Percentiles rank a stretch among this genome's conserved stretches.
Evolutionary conservation across 1,140 invertebrate species (phyloP).

Genomic region (Bombus confusus): DNA sequence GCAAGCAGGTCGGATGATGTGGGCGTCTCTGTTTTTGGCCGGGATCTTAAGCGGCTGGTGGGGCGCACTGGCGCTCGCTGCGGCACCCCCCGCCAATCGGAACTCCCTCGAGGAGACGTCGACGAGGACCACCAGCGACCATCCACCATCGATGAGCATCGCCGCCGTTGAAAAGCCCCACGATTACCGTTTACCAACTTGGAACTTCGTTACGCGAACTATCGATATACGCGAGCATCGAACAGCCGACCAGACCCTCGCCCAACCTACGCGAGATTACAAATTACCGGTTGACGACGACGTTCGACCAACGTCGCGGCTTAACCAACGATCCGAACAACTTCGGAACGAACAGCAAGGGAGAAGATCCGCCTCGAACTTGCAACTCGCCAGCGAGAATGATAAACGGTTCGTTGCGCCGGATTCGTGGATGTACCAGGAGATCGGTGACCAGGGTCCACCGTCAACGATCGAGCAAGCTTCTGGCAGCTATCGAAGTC

Average conservation of each 20-base stretch:
- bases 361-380: not conserved
- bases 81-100: slow-evolving; percentile 74
- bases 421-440: not conserved
- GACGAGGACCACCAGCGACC: slow-evolving; percentile 54
- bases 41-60: slow-evolving; percentile 80
- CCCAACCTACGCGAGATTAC: not conserved
- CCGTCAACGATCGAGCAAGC: not conserved
- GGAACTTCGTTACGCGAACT: slow-evolving; percentile 36
- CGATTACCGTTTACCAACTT: slow-evolving; percentile 35
- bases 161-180: slow-evolving; percentile 38
- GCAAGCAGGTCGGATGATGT: slow-evolving; percentile 78
- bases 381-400: not conserved
- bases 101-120: slow-evolving; percentile 55
- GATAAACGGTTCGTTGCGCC: not conserved
- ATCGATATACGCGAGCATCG: slow-evolving; percentile 13
- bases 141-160: slow-evolving; percentile 52
- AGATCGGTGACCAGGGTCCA: not conserved
- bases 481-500: not conserved
- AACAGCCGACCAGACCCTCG: not conserved
- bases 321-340: not conserved
- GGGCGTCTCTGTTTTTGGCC: slow-evolving; percentile 79
- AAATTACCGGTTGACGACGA: not conserved
- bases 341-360: not conserved
- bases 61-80: slow-evolving; percentile 72
- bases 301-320: not conserved